Base-by-base conservation (phyloP, 2,888 invertebrate species). In the Muschampia plurimacula region DNA sequence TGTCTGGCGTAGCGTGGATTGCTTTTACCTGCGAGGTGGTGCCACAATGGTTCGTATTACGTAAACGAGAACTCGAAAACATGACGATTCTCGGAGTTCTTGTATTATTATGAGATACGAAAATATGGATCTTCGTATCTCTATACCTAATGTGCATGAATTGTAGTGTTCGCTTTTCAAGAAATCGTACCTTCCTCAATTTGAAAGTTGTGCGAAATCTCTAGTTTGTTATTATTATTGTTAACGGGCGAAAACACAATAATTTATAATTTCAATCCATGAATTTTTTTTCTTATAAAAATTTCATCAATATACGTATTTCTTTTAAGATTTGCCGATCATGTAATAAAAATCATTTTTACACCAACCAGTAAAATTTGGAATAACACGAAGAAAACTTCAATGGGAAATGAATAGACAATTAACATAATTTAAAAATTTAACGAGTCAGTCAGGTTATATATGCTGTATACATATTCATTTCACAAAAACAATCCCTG, bases 1-100 rank as follows among this genome's bases (percentile, higher is more conserved):
- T 63, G 82, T 82, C 79, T 83, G 78, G 77, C 74, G 82, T 81
- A 81, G 83, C 82, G 82, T 80, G 80, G 83, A 85, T 87, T 79
- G 83, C 85, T 87, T 88, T 89, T 89, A 86, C 86, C 85, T 86
- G 86, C 87, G 90, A 86, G 90, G 88, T 84, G 84, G 81, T 78
- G 84, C 84, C 84, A 89, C 88, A 91, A 89, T 87, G 83, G 84
- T 81, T 73, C 82, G 85, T 82, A 84, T 87, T 84, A 87, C 84
- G 83, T 84, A 87, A 88, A 88, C 85, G 87, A 86, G 88, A 86
- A 82, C 83, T 85, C 85, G 87, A 85, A 87, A 86, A 82, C 83
- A 84, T 67, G 67, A 72, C 67, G 55, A 57, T 67, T 72, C 72
- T 72, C 57, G 46, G 46, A 70, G 46, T 57, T 67, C 46, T 67